Evolutionary conservation across 2,113 vertebrate genomes (phyloP).

Genomic region (Otus sunia): DNA sequence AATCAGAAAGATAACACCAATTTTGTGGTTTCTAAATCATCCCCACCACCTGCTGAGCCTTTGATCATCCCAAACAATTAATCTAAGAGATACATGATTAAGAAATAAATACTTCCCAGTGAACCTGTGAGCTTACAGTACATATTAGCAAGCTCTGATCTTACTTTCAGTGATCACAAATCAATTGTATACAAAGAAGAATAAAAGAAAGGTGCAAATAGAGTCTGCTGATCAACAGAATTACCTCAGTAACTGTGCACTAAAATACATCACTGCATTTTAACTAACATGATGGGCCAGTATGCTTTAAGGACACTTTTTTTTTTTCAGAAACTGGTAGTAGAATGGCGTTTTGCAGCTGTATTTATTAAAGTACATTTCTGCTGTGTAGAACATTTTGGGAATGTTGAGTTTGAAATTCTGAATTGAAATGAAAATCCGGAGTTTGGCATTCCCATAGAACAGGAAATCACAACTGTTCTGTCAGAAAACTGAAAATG

Average conservation of each 20-base stretch:
- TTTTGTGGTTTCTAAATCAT: slow-evolving; percentile 84
- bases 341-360: background rate
- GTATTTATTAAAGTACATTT: background rate
- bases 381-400: background rate
- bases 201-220: background rate
- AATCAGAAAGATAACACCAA: slow-evolving; percentile 82
- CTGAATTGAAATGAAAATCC: background rate
- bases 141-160: slow-evolving; percentile 28
- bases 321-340: background rate
- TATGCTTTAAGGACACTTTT: background rate
- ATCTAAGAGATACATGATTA: slow-evolving; percentile 80
- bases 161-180: background rate
- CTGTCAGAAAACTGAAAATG: background rate
- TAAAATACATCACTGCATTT: background rate
- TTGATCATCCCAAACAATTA: slow-evolving; percentile 85
- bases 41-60: slow-evolving; percentile 79
- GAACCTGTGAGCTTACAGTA: slow-evolving; percentile 50
- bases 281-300: background rate
- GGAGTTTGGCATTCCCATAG: background rate
- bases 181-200: background rate
- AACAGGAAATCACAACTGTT: background rate
- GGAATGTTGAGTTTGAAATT: background rate
- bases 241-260: background rate
- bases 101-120: slow-evolving; percentile 70
- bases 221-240: background rate